A percentile compares a stretch with the other conserved stretches of the same genome.
Conservation (phyloP, 2,113 vertebrate genomes). For the Apeltes quadracus region DNA sequence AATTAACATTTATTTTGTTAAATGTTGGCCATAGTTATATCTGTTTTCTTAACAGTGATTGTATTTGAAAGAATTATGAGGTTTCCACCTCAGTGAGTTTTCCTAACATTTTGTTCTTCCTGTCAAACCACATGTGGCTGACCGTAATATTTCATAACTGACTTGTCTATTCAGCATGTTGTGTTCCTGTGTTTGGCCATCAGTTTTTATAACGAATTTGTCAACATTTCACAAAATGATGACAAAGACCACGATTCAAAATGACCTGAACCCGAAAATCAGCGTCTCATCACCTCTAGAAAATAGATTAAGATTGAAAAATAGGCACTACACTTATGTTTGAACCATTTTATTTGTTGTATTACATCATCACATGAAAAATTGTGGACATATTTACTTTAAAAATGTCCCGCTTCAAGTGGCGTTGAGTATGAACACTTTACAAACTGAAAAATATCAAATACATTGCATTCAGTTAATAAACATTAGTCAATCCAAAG, state of each 20-base stretch:
- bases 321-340: background rate
- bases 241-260: no score
- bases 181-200: background rate
- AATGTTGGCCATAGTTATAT: no score
- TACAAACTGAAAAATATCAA: background rate
- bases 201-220: background rate
- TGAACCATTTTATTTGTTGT: background rate
- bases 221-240: background rate
- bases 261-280: background rate
- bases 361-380: background rate
- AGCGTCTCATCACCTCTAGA: background rate
- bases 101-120: background rate
- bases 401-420: background rate
- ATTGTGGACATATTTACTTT: background rate
- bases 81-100: background rate
- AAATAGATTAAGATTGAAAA: background rate
- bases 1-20: no score
- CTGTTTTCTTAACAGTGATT: no score
- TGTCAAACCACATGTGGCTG: background rate
- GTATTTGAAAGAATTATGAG: no score
- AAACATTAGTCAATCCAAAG: constrained; percentile 12
- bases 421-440: background rate
- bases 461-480: background rate
- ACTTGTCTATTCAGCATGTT: constrained; percentile 54
- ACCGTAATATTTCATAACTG: constrained; percentile 15